Evolutionary conservation across 2,888 invertebrate species (phyloP), one percentile per base, ranked within the genome.

Genomic region (Mactromeris polynyma): DNA sequence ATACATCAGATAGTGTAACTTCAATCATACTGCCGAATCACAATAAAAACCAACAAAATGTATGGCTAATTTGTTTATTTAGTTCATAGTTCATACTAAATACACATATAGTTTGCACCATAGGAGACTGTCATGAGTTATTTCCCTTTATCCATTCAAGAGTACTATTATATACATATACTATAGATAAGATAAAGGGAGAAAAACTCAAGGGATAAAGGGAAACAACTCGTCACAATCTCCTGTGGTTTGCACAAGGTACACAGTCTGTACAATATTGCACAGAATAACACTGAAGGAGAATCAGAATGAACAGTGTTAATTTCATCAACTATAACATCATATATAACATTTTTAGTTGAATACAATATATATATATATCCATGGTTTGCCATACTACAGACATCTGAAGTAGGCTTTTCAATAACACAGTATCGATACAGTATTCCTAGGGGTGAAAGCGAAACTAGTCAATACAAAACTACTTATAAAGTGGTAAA

Each of bases 231-330:
- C n/a, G n/a, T n/a, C n/a, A n/a, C n/a, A n/a, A n/a, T n/a, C n/a
- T n/a, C n/a, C n/a, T n/a, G n/a, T 4, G 14, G 14, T 73, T 73
- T 19, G 11, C 14, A 73, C 36, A 73, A 33, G 36, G 9, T 58
- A 73, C 19, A 73, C 31, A 26, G 26, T 73, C 73, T 73, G 73
- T 73, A 73, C 73, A 73, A 33, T 73, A 73, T 73, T 73, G 73
- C 73, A 73, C 73, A 73, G 73, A 26, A 36, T 33, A 1, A 33
- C 33, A 73, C 19, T 33, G 21, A 7, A 58, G 9, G 2, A 51
- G 51, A 64, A 64, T 64, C 26, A 64, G 58, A 26, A 9, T 64
- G 58, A 64, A 9, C 19, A 1, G 6, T 42, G 42, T 42, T 9
- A 42, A n/a, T 58, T 58, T 2, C 17, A 73, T 33, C 7, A 7